Percentiles rank a stretch among this genome's conserved stretches.
phyloP scores from a whole-genome alignment of 2,797 vertebrate genomes.

The Pseudochirops cupreus region DNA sequence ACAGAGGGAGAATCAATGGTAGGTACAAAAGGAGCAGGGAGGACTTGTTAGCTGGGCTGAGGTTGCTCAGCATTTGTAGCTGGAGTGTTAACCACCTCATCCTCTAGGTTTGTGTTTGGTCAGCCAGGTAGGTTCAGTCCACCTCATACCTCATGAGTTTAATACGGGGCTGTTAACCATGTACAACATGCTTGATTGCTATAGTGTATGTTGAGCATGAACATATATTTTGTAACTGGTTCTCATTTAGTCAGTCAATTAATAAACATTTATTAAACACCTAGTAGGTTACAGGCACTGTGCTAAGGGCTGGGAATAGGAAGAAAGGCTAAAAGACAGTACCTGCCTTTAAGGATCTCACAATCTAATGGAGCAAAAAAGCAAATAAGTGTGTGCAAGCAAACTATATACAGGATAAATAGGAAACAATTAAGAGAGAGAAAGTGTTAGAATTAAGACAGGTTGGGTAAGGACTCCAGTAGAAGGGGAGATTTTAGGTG shows the following conservation, averaged over 20 bases:
- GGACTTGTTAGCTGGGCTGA: neutral
- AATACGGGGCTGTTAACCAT: neutral
- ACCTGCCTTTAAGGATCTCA: neutral
- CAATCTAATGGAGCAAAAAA: neutral
- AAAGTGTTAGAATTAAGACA: neutral
- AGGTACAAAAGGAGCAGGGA: neutral
- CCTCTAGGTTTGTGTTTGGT: neutral
- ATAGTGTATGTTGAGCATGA: neutral
- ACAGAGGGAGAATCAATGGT: neutral
- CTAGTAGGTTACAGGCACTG: neutral
- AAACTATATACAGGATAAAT: neutral
- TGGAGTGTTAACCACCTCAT: neutral
- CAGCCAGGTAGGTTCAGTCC: too few relatives aligned
- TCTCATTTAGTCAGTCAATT: neutral
- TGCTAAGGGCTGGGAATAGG: neutral
- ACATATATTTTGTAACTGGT: neutral
- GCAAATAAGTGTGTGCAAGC: neutral
- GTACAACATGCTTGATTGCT: neutral
- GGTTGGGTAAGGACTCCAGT: neutral
- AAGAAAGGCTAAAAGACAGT: neutral
- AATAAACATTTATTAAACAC: neutral
- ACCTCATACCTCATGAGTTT: neutral
- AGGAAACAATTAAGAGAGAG: neutral
- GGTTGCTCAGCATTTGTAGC: neutral
- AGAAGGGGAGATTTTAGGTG: neutral